phyloP scores from a whole-genome alignment of 1,140 invertebrate genomes.

The Drosophila parabipectinata region DNA sequence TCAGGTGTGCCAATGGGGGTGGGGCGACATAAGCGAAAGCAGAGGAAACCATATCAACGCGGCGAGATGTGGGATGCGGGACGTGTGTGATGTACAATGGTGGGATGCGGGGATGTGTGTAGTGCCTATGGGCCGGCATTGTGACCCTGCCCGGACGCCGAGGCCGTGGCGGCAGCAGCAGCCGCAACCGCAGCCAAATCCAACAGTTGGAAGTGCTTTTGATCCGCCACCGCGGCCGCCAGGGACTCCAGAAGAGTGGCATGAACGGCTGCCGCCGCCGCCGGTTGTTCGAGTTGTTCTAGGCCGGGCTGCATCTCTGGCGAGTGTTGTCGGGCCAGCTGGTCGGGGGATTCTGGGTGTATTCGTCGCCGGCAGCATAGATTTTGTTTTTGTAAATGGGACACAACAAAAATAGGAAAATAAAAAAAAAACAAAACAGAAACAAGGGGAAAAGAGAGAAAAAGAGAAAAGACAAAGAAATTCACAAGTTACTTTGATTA shows the following conservation, averaged over 20 bases:
- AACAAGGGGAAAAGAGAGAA: constrained; percentile 41
- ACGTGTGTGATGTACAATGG: neutral
- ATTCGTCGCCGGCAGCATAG: constrained; percentile 41
- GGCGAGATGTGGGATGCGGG: constrained; percentile 8
- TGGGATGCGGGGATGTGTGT: neutral
- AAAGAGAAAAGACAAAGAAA: constrained; percentile 50
- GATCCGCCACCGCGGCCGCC: constrained; percentile 71
- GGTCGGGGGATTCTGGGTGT: constrained; percentile 61
- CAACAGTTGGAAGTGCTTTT: constrained; percentile 77
- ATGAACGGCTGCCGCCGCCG: constrained; percentile 58
- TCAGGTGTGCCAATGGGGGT: neutral
- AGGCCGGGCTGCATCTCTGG: constrained; percentile 54
- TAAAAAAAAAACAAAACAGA: constrained; percentile 43
- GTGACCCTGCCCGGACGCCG: constrained; percentile 57
- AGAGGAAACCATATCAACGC: constrained; percentile 1
- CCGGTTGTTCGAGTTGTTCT: constrained; percentile 52
- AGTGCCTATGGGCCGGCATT: constrained; percentile 54
- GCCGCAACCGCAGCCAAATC: constrained; percentile 71
- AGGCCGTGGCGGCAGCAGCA: constrained; percentile 63
- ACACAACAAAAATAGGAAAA: constrained; percentile 37
- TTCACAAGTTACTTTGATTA: constrained; percentile 59
- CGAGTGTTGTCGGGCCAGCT: constrained; percentile 55
- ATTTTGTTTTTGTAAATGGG: constrained; percentile 13
- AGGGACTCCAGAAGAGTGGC: constrained; percentile 68
- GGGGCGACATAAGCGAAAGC: constrained; percentile 2